A percentile compares a stretch with the other conserved stretches of the same genome.
These are phyloP conservation scores for Danio tinwini DNA, from an alignment of 2,797 vertebrate species.

Conservation along the genomic window DNA sequence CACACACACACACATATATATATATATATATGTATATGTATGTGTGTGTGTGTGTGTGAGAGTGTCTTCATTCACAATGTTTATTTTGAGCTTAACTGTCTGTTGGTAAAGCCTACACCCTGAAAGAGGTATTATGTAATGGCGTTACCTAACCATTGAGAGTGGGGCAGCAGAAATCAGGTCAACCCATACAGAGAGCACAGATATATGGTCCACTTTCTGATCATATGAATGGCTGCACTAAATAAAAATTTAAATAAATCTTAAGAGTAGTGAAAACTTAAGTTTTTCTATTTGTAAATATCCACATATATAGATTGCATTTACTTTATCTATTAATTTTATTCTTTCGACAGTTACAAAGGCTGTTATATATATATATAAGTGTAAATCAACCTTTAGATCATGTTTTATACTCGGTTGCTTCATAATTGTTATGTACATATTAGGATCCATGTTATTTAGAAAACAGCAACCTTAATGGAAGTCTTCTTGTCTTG, in stretches of 20 bases:
- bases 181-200: conserved; percentile 61
- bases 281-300: neutral
- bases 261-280: neutral
- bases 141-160: conserved; percentile 74
- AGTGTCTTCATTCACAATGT: neutral
- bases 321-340: neutral
- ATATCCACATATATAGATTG: neutral
- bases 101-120: neutral
- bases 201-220: conserved; percentile 6
- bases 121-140: conserved; percentile 75
- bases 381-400: neutral
- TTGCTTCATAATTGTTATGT: neutral
- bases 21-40: too few species aligned
- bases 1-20: too few species aligned
- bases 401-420: neutral
- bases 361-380: neutral
- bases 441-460: neutral
- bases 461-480: neutral
- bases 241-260: neutral
- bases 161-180: conserved; percentile 69
- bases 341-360: neutral
- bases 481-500: neutral
- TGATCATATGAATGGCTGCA: neutral
- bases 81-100: neutral
- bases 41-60: too few species aligned